These are phyloP conservation scores for Willowsia nigromaculata DNA, from an alignment of 2,888 invertebrate species.

Conservation along the genomic window DNA sequence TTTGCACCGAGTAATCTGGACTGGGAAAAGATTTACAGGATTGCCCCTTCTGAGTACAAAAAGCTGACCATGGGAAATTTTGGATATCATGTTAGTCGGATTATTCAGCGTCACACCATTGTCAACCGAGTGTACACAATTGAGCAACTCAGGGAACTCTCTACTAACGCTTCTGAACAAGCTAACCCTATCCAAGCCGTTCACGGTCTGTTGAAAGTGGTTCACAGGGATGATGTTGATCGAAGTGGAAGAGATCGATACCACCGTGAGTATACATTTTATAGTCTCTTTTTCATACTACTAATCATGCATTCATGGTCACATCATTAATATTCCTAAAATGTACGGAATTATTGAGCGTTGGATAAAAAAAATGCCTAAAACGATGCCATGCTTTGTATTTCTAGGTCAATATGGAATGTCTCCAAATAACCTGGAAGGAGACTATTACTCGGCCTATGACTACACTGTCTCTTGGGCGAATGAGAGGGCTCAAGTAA, in stretches of 20 bases:
- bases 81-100: conserved; percentile 89
- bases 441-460: conserved; percentile 66
- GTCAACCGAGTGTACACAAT: conserved; percentile 90
- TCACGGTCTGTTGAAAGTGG: conserved; percentile 74
- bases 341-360: too few relatives aligned
- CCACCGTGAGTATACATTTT: conserved; percentile 61
- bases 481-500: conserved; percentile 90
- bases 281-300: too few relatives aligned
- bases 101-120: conserved; percentile 93
- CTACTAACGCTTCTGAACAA: conserved; percentile 84
- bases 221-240: conserved; percentile 73
- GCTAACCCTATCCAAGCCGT: conserved; percentile 75
- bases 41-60: conserved; percentile 90
- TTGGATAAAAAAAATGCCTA: neutral
- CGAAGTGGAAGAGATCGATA: conserved; percentile 54
- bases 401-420: conserved; percentile 65
- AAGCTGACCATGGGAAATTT: conserved; percentile 91
- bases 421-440: conserved; percentile 55
- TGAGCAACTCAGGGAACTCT: conserved; percentile 86
- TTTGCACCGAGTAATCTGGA: conserved; percentile 95
- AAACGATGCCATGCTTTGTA: neutral
- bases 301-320: too few relatives aligned
- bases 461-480: conserved; percentile 93
- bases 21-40: conserved; percentile 89
- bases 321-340: too few relatives aligned